Evolutionary conservation across 2,113 vertebrate genomes (phyloP), one percentile per base, ranked within the genome.

Genomic region (Symphodus melops): DNA sequence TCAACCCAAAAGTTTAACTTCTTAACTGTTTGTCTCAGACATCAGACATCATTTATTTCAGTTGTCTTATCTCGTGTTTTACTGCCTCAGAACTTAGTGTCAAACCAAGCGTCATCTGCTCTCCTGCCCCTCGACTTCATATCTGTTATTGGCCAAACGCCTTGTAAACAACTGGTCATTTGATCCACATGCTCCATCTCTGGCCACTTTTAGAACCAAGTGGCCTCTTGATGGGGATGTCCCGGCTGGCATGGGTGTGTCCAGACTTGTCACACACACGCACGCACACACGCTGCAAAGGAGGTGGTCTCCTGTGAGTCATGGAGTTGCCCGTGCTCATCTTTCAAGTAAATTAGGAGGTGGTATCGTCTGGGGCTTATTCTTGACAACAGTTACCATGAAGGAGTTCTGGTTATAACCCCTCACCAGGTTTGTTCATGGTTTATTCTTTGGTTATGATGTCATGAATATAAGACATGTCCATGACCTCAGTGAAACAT

Each of bases 121-220:
- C 59, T 66, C 52, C 36, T 56, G 21, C 65, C 42, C 33, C 11
- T 58, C 46, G 57, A 49, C n/a, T 68, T 76, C 10, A 46, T 79
- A 62, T 85, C 67, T 75, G 75, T 76, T 46, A 79, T 60, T 84
- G 64, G 68, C 36, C 66, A 82, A 85, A 78, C 65, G 81, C 48
- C 59, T 70, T 80, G 76, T 88, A 88, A 88, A 90, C 87, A 90
- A 89, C 68, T 68, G 53, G 87, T 66, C 60, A 89, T 89, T 65
- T 83, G 88, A 91, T 90, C 87, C 70, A 20, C 14, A 13, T 37
- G 36, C 62, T 70, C 60, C 80, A 62, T 75, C 86, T 63, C 75
- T 59, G 56, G 83, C 86, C 81, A 83, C 83, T 87, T 91, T 90
- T 93, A 92, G 91, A 91, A 85, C 54, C 73, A 71, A 88, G 86